Evolutionary conservation across 2,797 vertebrate genomes (phyloP), one percentile per base, ranked within the genome.

Genomic region (Onychomys leucogaster): DNA sequence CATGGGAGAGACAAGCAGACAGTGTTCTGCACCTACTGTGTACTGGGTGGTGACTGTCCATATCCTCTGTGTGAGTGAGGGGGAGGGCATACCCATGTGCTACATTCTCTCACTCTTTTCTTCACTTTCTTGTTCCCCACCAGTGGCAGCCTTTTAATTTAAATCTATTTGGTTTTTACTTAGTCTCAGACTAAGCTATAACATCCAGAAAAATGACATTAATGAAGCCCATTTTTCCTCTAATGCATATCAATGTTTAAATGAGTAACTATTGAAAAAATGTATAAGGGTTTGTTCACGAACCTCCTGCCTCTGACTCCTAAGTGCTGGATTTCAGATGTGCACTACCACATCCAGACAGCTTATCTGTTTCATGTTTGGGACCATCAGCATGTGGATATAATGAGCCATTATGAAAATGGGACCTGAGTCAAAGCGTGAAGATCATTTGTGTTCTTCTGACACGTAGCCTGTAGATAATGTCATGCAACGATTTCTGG

Each of bases 21-120:
- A 1, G 61, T 37, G 3, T 5, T 29, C 12, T 32, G 75, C 17
- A 43, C 71, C 37, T 81, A 41, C 61, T 41, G 2, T 52, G 43
- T 2, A 0, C 71, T 16, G 6, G 77, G 43, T 29, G 17, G 32
- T 6, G 10, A 57, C n/a, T 8, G 21, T 46, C 32, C 10, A 0
- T 27, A 13, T 34, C 41, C 29, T 17, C 43, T 52, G 0, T 23
- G 77, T 83, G 29, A 3, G 4, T 0, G n/a, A 34, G 5, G 25
- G 49, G 13, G 13, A 0, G 0, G 43, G 21, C 41, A 0, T 1
- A 6, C 11, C 14, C 49, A 2, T 1, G 46, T n/a, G 27, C 52
- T 0, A 0, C 3, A 14, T 67, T 49, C 29, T 82, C 34, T 61
- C 55, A 27, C 1, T 43, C 19, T 65, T 9, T 34, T 65, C 41